Base-by-base conservation (phyloP, 2,888 invertebrate genomes). In the Tetropium fuscum region DNA sequence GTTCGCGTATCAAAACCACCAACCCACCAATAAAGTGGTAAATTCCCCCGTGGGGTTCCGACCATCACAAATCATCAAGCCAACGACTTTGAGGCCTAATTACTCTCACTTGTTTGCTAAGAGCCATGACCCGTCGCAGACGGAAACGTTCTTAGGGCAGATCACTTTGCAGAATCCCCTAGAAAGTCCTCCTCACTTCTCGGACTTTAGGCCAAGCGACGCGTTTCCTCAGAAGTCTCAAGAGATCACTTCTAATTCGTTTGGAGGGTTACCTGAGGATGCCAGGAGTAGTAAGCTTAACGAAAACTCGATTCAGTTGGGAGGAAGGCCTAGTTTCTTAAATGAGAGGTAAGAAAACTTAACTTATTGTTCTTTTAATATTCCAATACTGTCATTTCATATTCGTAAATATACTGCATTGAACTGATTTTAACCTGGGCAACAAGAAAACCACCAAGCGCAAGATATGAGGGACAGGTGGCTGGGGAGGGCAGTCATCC, bases 61-160 rank as follows among this genome's bases (percentile, higher is more conserved):
- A 58, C 62, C 66, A 6, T 48, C 81, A 44, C 49, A 83, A 81
- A 65, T 64, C 36, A 56, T 66, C 1, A 57, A 65, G 48, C 76
- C 77, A 1, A 76, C 75, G 15, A 86, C 86, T 2, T 84, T 84
- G 73, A 82, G 84, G 72, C 88, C 87, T 32, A 87, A 87, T 65
- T 81, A 83, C 58, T 78, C 82, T 1, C 82, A 86, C 61, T 83
- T 85, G 70, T 85, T 87, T 48, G 60, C 75, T 67, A 87, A 86
- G 73, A 83, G 84, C n/a, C 84, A 85, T 73, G 84, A 87, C 71
- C 87, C 87, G 8, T 85, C 87, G 2, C 86, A 87, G 74, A 85
- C 86, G 16, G 87, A 87, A 82, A 86, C 86, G 32, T 87, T 87
- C 76, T 78, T 88, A 57, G 87, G 87, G 5, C 86, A 88, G 81